Evolutionary conservation across 2,113 vertebrate species (phyloP).

Genomic region (Cricetomys ansorgei): DNA sequence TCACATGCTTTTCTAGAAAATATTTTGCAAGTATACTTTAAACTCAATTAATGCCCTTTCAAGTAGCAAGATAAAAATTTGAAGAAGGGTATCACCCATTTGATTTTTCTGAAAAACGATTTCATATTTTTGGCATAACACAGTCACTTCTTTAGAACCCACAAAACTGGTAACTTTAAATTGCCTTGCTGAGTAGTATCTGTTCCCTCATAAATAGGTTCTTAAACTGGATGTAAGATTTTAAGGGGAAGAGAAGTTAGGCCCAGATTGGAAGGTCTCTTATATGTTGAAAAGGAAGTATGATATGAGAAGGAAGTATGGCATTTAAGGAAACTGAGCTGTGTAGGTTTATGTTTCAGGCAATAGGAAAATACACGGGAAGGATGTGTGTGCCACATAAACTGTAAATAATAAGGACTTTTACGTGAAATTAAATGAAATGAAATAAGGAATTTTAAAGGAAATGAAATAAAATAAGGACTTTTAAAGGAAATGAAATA

Average conservation of each 20-base stretch:
- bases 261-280: constrained; percentile 70
- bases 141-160: constrained; percentile 73
- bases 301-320: constrained; percentile 53
- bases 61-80: constrained; percentile 15
- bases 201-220: constrained; percentile 84
- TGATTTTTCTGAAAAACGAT: constrained; percentile 13
- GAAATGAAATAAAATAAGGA: no score
- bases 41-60: not conserved
- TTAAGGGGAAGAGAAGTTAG: constrained; percentile 79
- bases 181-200: constrained; percentile 76
- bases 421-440: constrained; percentile 51
- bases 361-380: constrained; percentile 76
- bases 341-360: constrained; percentile 81
- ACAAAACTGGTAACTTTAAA: constrained; percentile 57
- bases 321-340: constrained; percentile 61
- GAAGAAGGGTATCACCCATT: not conserved
- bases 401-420: constrained; percentile 45
- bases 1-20: constrained; percentile 29
- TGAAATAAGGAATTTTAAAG: no score
- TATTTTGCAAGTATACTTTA: constrained; percentile 38
- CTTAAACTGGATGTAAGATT: constrained; percentile 79
- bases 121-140: constrained; percentile 56
- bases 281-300: constrained; percentile 71
- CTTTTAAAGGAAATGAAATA: constrained; percentile 71
- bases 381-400: constrained; percentile 56